Percentiles rank a stretch among this genome's conserved stretches.
These are phyloP conservation scores for Myotis brandtii DNA, from an alignment of 2,113 vertebrate genomes.

Conservation along the genomic window DNA sequence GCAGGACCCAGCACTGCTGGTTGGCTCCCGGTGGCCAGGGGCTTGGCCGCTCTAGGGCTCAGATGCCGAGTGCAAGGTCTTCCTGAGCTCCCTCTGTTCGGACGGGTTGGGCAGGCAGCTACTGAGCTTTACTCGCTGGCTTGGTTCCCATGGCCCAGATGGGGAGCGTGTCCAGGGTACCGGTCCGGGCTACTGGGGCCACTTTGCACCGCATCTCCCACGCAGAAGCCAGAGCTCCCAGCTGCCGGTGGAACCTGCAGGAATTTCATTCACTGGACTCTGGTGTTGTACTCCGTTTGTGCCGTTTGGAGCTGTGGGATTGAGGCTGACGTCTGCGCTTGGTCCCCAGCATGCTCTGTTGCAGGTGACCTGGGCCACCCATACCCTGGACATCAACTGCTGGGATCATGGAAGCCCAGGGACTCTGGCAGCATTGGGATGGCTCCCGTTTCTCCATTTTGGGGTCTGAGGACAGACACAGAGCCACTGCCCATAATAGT, in stretches of 20 bases:
- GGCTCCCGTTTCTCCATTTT: not conserved
- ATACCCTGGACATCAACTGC: not conserved
- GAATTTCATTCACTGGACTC: too few species aligned
- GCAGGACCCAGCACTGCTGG: accelerated
- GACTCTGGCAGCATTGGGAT: not conserved
- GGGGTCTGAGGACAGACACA: not conserved
- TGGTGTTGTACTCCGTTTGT: accelerated
- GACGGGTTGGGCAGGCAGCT: not conserved
- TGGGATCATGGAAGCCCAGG: too few species aligned
- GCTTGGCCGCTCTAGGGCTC: not conserved
- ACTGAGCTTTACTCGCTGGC: accelerated
- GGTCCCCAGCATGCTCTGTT: accelerated
- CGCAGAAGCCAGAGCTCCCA: too few species aligned
- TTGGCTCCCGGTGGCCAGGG: accelerated
- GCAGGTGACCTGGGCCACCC: not conserved
- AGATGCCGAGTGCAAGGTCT: accelerated
- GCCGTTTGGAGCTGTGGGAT: accelerated
- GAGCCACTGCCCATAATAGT: not conserved
- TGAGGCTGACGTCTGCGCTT: accelerated
- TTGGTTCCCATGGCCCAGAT: too few species aligned
- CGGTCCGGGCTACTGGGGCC: accelerated
- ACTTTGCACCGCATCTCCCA: not conserved
- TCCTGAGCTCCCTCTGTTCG: not conserved
- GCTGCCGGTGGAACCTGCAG: accelerated
- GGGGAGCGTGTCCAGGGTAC: too few species aligned